Evolutionary conservation across 2,888 invertebrate genomes (phyloP).

Genomic region (Drosophila limbata): DNA sequence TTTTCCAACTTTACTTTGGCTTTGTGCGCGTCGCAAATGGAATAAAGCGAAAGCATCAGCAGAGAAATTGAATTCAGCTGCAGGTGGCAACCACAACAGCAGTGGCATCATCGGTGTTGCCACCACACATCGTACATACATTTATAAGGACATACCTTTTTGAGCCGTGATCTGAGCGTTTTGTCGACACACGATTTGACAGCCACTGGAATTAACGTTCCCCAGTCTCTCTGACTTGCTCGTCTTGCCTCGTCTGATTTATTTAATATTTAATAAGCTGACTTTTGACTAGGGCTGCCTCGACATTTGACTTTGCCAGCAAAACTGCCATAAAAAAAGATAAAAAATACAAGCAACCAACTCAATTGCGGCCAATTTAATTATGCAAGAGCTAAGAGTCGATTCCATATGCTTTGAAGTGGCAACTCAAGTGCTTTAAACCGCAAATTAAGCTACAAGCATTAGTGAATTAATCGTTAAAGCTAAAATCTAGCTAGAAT

Average conservation of each 20-base stretch:
- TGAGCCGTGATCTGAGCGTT: slow-evolving; percentile 40
- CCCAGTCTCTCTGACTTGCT: slow-evolving; percentile 23
- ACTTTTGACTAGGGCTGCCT: slow-evolving; percentile 41
- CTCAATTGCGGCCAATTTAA: slow-evolving; percentile 39
- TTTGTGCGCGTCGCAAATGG: slow-evolving; percentile 39
- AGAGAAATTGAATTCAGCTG: slow-evolving; percentile 71
- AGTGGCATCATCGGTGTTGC: slow-evolving; percentile 5
- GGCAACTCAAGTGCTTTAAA: slow-evolving; percentile 1
- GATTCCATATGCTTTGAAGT: slow-evolving; percentile 6
- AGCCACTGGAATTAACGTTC: slow-evolving; percentile 73
- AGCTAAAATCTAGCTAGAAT: neutral
- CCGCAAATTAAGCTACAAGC: neutral
- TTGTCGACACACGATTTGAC: slow-evolving; percentile 54
- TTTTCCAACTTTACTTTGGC: slow-evolving; percentile 49
- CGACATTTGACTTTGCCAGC: slow-evolving; percentile 43
- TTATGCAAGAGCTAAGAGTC: slow-evolving; percentile 13
- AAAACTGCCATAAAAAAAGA: neutral
- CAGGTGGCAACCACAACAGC: slow-evolving; percentile 54
- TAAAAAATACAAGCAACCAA: slow-evolving; percentile 2
- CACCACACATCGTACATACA: slow-evolving; percentile 5
- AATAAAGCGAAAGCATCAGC: slow-evolving; percentile 43
- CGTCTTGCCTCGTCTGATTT: neutral
- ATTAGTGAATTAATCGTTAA: neutral
- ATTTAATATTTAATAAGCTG: slow-evolving; percentile 73
- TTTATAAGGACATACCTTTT: slow-evolving; percentile 25